These are phyloP conservation scores for Papilio demoleus DNA, from an alignment of 2,888 invertebrate genomes.

Conservation along the genomic window DNA sequence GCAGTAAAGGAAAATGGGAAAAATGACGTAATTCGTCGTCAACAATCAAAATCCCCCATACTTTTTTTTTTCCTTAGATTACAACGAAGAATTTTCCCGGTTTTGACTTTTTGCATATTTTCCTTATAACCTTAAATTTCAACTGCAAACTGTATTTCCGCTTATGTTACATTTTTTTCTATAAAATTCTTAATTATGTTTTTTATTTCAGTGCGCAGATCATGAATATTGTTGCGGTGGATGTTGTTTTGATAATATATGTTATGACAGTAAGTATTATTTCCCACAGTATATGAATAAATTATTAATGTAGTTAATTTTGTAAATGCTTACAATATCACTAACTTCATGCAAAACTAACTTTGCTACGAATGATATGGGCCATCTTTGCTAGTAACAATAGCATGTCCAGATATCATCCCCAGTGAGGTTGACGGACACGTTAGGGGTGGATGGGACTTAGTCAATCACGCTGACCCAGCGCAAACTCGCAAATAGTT, in stretches of 20 bases:
- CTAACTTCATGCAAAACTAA: too few species aligned
- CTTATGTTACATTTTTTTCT: not conserved
- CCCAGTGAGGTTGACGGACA: too few species aligned
- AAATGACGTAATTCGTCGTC: too few species aligned
- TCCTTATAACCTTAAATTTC: not conserved
- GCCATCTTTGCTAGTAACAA: too few species aligned
- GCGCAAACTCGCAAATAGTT: too few species aligned
- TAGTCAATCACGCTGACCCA: too few species aligned
- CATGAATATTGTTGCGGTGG: constrained; percentile 84
- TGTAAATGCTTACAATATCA: not conserved
- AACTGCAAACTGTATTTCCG: not conserved
- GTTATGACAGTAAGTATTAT: constrained; percentile 79
- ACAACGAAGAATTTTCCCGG: not conserved
- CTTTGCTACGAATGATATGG: too few species aligned
- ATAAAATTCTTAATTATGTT: not conserved
- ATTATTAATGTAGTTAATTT: not conserved
- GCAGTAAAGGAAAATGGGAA: too few species aligned
- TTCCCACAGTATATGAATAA: not conserved
- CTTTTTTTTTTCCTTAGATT: too few species aligned
- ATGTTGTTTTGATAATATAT: constrained; percentile 79
- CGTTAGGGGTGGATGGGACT: too few species aligned
- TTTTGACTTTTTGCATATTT: not conserved
- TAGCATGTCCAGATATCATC: too few species aligned
- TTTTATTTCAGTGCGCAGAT: constrained; percentile 71
- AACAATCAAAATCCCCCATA: too few species aligned